Percentiles rank a stretch among this genome's conserved stretches.
Conservation (phyloP, 2,113 vertebrate genomes). For the Pelodiscus sinensis region DNA sequence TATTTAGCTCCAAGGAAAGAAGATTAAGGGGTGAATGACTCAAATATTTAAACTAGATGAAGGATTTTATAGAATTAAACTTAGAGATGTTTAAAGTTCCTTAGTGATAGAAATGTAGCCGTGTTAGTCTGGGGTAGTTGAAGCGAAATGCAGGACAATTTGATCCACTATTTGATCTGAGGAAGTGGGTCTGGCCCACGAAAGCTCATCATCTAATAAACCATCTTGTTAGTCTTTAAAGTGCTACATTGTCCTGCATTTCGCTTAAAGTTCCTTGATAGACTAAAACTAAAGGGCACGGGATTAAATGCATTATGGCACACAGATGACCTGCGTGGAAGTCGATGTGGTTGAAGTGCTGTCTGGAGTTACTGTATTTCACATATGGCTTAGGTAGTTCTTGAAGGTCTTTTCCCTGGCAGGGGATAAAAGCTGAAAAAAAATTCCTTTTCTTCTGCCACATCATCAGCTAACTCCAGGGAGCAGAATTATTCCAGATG, state of each 20-base stretch:
- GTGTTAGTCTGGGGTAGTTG: no score
- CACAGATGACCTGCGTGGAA: neutral
- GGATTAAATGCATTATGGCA: slow-evolving; percentile 23
- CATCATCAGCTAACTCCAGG: neutral
- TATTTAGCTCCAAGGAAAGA: slow-evolving; percentile 68
- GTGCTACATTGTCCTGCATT: no score
- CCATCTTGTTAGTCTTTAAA: no score
- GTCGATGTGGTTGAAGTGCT: neutral
- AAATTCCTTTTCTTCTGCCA: neutral
- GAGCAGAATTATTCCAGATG: neutral
- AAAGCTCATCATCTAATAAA: no score
- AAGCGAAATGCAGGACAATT: no score
- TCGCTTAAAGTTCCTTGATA: no score
- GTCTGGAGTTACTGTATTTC: neutral
- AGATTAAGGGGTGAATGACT: slow-evolving; percentile 69
- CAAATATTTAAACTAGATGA: slow-evolving; percentile 71
- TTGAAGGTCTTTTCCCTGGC: neutral
- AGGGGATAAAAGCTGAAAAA: neutral
- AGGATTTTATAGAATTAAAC: slow-evolving; percentile 68
- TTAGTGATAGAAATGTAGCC: no score
- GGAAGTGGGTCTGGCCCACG: no score
- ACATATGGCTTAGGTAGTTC: rapidly evolving
- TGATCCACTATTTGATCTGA: no score
- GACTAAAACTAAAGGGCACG: slow-evolving; percentile 45
- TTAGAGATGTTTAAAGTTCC: no score